Evolutionary conservation across 2,888 invertebrate genomes (phyloP).

Genomic region (Epistrophe eligans): DNA sequence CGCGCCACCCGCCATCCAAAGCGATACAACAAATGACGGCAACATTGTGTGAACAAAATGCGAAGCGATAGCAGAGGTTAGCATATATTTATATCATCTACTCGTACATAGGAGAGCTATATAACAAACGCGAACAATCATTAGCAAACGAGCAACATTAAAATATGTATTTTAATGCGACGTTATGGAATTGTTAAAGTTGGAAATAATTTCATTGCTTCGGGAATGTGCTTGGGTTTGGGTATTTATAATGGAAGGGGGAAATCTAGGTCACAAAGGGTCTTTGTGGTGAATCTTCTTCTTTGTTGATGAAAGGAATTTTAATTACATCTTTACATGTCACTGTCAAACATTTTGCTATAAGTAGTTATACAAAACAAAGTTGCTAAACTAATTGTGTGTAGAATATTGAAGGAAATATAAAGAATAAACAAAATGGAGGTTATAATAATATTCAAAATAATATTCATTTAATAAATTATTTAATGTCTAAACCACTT

Average conservation of each 20-base stretch:
- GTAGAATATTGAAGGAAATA: background rate
- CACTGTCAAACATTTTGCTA: background rate
- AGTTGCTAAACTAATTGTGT: background rate
- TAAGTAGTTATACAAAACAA: background rate
- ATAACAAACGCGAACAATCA: constrained; percentile 62
- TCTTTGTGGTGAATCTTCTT: constrained; percentile 15
- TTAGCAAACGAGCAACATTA: constrained; percentile 62
- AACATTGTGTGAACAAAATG: constrained; percentile 72
- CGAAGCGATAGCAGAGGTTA: constrained; percentile 49
- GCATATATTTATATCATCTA: background rate
- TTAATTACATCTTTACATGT: constrained; percentile 49
- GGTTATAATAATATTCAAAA: too few species aligned
- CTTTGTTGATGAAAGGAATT: constrained; percentile 22
- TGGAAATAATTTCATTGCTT: constrained; percentile 71
- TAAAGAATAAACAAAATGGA: background rate
- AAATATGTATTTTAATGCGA: constrained; percentile 50
- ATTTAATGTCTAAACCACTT: too few species aligned
- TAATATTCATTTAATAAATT: too few species aligned
- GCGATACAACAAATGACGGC: constrained; percentile 44
- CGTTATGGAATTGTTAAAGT: constrained; percentile 57
- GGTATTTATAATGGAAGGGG: background rate
- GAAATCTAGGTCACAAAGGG: constrained; percentile 21
- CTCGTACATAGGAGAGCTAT: constrained; percentile 30
- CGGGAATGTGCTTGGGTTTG: constrained; percentile 36
- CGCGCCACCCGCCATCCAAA: background rate